Percentiles rank a stretch among this genome's conserved stretches.
Evolutionary conservation across 2,888 invertebrate genomes (phyloP).

Genomic region (Azorinus chamasolen): DNA sequence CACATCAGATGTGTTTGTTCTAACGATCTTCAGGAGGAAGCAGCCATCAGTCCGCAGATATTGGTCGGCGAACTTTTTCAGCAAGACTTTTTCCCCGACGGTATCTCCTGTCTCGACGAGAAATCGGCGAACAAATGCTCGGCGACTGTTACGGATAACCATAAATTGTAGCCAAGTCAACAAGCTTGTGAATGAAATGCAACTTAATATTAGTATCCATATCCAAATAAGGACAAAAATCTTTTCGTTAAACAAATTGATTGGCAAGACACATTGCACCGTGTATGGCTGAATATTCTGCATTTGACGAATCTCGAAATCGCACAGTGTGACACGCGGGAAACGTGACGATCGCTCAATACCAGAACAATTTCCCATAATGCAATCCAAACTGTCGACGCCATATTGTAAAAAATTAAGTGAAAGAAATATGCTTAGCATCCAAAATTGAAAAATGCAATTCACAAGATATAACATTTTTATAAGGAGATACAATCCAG

Average conservation of each 20-base stretch:
- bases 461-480: constrained; percentile 66
- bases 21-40: constrained; percentile 65
- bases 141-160: constrained; percentile 50
- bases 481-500: constrained; percentile 64
- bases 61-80: constrained; percentile 60
- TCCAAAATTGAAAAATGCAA: constrained; percentile 67
- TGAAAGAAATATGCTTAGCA: constrained; percentile 68
- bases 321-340: constrained; percentile 73
- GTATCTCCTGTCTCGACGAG: constrained; percentile 50
- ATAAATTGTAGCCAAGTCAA: constrained; percentile 17
- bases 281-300: constrained; percentile 66
- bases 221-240: constrained; percentile 73
- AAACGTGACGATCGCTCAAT: constrained; percentile 61
- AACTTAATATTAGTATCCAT: constrained; percentile 64
- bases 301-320: constrained; percentile 69
- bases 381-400: constrained; percentile 54
- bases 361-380: constrained; percentile 43
- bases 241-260: constrained; percentile 73
- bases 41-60: constrained; percentile 71
- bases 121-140: constrained; percentile 60
- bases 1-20: constrained; percentile 68
- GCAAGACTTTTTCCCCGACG: constrained; percentile 61
- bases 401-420: constrained; percentile 64
- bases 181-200: constrained; percentile 49
- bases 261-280: constrained; percentile 71